Evolutionary conservation across 2,888 invertebrate genomes (phyloP).

Genomic region (Lamellibrachia columna): DNA sequence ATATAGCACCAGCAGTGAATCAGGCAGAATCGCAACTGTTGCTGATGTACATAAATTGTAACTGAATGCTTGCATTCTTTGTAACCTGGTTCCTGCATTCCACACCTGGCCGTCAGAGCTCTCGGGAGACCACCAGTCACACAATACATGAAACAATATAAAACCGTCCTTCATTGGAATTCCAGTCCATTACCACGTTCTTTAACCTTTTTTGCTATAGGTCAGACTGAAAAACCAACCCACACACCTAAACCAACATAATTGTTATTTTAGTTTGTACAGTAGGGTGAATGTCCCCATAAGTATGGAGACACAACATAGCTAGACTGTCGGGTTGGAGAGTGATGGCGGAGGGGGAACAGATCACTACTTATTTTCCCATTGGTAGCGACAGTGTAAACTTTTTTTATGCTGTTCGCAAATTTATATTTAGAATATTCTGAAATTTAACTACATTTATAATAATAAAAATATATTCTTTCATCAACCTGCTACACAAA

Average conservation of each 20-base stretch:
- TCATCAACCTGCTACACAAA: too few species aligned
- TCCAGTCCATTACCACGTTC: background rate
- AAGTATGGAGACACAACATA: background rate
- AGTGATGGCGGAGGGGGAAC: too few species aligned
- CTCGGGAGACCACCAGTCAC: background rate
- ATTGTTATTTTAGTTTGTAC: background rate
- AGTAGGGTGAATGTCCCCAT: background rate
- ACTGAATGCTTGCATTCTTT: background rate
- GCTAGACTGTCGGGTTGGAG: background rate
- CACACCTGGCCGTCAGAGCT: background rate
- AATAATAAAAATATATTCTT: too few species aligned
- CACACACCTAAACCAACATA: background rate
- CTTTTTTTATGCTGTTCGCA: too few species aligned
- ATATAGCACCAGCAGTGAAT: background rate
- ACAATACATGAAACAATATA: background rate
- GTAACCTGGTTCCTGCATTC: background rate
- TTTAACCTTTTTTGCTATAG: background rate
- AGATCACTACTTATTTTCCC: too few species aligned
- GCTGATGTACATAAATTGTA: slow-evolving; percentile 6
- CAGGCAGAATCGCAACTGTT: background rate
- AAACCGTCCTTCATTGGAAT: background rate
- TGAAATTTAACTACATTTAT: too few species aligned
- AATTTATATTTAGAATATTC: too few species aligned
- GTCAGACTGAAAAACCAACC: background rate
- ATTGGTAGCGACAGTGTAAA: too few species aligned